Evolutionary conservation across 2,888 invertebrate species (phyloP).

Genomic region (Tryphoninae sp.): DNA sequence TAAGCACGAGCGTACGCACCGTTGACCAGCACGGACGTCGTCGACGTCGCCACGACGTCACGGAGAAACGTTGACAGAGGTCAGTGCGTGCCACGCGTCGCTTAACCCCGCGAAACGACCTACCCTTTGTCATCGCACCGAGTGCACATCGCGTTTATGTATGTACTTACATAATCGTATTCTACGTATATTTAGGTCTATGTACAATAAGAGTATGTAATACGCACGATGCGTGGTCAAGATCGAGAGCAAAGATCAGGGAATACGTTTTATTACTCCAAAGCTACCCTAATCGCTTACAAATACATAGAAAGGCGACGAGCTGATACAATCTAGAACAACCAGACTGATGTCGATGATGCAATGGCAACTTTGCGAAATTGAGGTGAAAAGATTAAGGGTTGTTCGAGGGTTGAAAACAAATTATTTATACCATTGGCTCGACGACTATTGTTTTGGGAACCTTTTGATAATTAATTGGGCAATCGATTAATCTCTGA

Average conservation of each 20-base stretch:
- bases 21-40: slow-evolving; percentile 48
- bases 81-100: slow-evolving; percentile 69
- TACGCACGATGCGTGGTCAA: neutral
- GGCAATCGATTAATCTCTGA: too few relatives aligned
- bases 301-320: slow-evolving; percentile 55
- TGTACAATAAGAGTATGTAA: neutral
- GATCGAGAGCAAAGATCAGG: neutral
- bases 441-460: too few relatives aligned
- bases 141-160: slow-evolving; percentile 40
- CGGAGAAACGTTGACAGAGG: slow-evolving; percentile 70
- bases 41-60: slow-evolving; percentile 37
- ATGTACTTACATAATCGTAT: slow-evolving; percentile 32
- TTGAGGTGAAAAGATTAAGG: neutral
- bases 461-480: neutral
- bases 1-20: slow-evolving; percentile 52
- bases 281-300: slow-evolving; percentile 1
- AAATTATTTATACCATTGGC: too few relatives aligned
- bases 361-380: neutral
- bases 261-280: slow-evolving; percentile 1
- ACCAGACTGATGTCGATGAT: slow-evolving; percentile 42
- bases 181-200: neutral
- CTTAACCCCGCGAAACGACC: slow-evolving; percentile 59
- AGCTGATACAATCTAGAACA: slow-evolving; percentile 56
- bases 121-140: slow-evolving; percentile 47
- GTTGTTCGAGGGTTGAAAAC: neutral